Conservation (phyloP, 2,888 invertebrate genomes). For the Lordiphosa fenestrarum region DNA sequence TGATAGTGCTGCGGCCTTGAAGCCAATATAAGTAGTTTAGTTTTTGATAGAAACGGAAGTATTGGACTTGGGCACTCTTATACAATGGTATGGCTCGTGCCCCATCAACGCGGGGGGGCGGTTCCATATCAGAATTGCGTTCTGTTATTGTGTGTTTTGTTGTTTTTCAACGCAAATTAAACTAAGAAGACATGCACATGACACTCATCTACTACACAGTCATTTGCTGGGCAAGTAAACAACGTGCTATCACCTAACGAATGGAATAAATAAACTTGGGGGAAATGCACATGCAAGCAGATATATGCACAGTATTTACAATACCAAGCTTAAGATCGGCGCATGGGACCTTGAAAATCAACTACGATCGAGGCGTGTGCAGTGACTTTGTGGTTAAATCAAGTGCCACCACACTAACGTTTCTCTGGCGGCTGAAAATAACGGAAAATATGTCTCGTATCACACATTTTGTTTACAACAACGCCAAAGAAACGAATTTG, state of each 20-base stretch:
- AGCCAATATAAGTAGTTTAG: background rate
- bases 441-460: background rate
- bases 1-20: slow-evolving; percentile 3
- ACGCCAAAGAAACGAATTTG: background rate
- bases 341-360: too few species aligned
- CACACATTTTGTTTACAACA: slow-evolving; percentile 5
- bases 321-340: too few species aligned
- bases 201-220: too few species aligned
- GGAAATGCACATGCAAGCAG: background rate
- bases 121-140: background rate
- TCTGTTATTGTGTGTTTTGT: background rate
- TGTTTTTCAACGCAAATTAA: background rate
- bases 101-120: slow-evolving; percentile 4
- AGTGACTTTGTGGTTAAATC: background rate
- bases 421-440: background rate
- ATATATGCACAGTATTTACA: too few species aligned
- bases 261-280: background rate
- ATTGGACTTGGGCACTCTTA: background rate
- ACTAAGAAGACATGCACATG: slow-evolving; percentile 1
- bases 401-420: slow-evolving; percentile 5
- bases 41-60: background rate
- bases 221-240: background rate
- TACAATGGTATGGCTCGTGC: slow-evolving; percentile 3
- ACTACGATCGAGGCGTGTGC: background rate
- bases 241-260: background rate